Percentiles rank a stretch among this genome's conserved stretches.
These are phyloP conservation scores for Pseudotriccus pelzelni DNA, from an alignment of 2,797 vertebrate species.

Conservation along the genomic window DNA sequence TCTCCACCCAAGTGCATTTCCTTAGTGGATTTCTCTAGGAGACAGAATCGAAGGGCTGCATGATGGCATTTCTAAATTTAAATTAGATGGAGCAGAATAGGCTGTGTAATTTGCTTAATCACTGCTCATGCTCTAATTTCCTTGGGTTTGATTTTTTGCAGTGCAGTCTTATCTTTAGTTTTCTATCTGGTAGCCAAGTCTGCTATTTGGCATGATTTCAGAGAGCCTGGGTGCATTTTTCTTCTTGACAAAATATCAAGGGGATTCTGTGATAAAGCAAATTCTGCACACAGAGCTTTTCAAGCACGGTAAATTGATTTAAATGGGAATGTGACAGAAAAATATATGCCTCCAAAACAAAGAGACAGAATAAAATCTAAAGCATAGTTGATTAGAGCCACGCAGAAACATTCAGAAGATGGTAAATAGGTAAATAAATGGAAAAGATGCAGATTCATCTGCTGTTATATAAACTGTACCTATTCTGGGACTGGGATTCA, in stretches of 20 bases:
- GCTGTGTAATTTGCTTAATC: constrained; percentile 53
- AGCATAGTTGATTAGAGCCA: neutral
- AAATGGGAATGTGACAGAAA: neutral
- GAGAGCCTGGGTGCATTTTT: constrained; percentile 18
- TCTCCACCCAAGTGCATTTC: constrained; percentile 41
- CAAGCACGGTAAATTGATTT: constrained; percentile 14
- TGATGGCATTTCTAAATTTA: constrained; percentile 60
- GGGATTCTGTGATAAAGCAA: constrained; percentile 14
- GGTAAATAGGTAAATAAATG: constrained; percentile 21
- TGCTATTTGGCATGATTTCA: constrained; percentile 51
- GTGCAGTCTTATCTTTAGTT: constrained; percentile 28
- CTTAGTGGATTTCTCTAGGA: constrained; percentile 55
- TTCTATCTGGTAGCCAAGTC: constrained; percentile 33
- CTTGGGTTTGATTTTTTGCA: constrained; percentile 59
- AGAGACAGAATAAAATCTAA: constrained; percentile 13
- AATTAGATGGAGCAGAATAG: constrained; percentile 58
- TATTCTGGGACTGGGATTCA: constrained; percentile 41
- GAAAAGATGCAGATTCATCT: constrained; percentile 23
- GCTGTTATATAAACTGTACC: neutral
- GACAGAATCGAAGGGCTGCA: neutral
- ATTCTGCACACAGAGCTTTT: constrained; percentile 4
- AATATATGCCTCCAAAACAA: constrained; percentile 7
- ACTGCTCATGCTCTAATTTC: constrained; percentile 53
- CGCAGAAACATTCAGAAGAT: constrained; percentile 4
- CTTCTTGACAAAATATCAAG: constrained; percentile 1